phyloP scores from a whole-genome alignment of 1,140 invertebrate genomes.

The Zaprionus ghesquierei region DNA sequence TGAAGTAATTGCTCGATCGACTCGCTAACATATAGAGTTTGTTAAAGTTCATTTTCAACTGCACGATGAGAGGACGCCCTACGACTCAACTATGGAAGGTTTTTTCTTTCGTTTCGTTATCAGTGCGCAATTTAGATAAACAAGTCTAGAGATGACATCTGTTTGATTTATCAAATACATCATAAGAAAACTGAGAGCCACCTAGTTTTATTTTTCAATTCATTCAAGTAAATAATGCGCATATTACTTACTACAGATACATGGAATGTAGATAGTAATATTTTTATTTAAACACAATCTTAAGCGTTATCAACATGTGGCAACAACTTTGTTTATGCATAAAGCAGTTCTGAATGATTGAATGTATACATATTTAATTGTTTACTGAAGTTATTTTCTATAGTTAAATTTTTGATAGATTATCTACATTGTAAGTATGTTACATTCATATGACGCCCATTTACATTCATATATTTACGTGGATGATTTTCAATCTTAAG shows the following conservation, averaged over 20 bases:
- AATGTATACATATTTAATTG: not conserved
- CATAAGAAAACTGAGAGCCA: constrained; percentile 11
- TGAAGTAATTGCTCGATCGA: constrained; percentile 20
- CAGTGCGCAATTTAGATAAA: constrained; percentile 67
- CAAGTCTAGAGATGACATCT: constrained; percentile 46
- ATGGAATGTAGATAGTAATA: not conserved
- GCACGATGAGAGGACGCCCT: constrained; percentile 28
- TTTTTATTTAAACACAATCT: not conserved
- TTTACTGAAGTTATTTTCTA: not conserved
- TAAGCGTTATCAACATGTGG: not conserved
- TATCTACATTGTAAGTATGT: too few relatives aligned
- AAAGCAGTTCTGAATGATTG: not conserved
- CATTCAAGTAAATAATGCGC: constrained; percentile 64
- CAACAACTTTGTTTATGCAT: not conserved
- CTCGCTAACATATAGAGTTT: constrained; percentile 40
- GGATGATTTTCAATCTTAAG: constrained; percentile 13
- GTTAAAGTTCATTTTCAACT: constrained; percentile 21
- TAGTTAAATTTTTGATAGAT: too few relatives aligned
- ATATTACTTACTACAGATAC: constrained; percentile 24
- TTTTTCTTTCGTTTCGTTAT: constrained; percentile 39
- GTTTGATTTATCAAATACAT: constrained; percentile 60
- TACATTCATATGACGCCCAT: too few relatives aligned
- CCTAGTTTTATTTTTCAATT: constrained; percentile 57
- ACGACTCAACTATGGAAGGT: constrained; percentile 12
- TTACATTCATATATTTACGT: too few relatives aligned